Base-by-base conservation (phyloP, 2,113 vertebrate species). In the Zosterops japonicus region DNA sequence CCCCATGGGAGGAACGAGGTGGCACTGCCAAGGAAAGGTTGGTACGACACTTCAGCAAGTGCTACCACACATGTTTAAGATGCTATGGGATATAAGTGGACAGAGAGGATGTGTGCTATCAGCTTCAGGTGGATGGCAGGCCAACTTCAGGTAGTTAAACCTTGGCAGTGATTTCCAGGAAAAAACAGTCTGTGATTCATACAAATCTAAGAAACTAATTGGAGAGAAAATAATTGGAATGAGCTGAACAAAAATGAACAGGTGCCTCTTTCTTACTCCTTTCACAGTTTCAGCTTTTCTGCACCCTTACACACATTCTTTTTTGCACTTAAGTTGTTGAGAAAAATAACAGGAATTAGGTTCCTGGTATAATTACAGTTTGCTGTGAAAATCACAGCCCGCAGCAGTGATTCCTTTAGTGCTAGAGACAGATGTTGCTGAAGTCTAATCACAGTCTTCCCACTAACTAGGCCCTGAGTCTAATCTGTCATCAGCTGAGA, bases 401-500 rank as follows among this genome's bases (percentile, higher is more conserved):
- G 12, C 86, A 96, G 93, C 83, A 92, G 65, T 79, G 93, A 94
- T 93, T 97, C 88, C 83, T 94, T 75, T 50, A 89, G 57, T 57
- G 49, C 72, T 61, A 47, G 49, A 92, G 89, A 90, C 87, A 95
- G 91, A 95, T 95, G 94, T 79, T 89, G 89, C 75, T 82, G 90
- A 80, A 82, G 83, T 64, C 88, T 94, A 96, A 95, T 96, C 87
- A 79, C 72, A 82, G 68, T 9, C 31, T 93, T 95, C 83, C 93
- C 88, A 84, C 83, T 94, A 82, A 72, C 88, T 74, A 93, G 79
- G 85, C 80, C 83, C 93, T 69, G 83, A 92, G 86, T 82, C 92
- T 93, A 76, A 95, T 97, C 96, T 95, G 96, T 95, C 95, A 96
- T 75, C 93, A 88, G 86, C 87, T 60, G 81, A 49, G 94, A 87